These are phyloP conservation scores for Molossus molossus DNA, from an alignment of 2,797 vertebrate genomes.

Conservation along the genomic window DNA sequence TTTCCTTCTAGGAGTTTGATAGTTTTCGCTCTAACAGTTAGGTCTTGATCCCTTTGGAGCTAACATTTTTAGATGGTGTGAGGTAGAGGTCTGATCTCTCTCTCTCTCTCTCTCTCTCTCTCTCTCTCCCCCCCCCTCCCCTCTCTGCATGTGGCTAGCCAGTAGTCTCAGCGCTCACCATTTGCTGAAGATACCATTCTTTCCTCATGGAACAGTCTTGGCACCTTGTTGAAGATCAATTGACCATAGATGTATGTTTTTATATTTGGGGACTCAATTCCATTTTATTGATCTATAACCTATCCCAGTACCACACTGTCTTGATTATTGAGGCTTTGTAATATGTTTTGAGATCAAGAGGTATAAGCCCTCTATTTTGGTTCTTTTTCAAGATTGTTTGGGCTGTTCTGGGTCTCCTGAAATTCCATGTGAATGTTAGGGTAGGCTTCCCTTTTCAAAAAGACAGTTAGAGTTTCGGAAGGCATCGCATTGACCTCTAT, in stretches of 20 bases:
- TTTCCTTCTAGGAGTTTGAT: neutral
- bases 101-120: neutral
- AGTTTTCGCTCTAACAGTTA: neutral
- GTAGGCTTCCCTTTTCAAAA: neutral
- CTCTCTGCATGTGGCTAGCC: neutral
- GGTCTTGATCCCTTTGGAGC: neutral
- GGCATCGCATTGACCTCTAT: neutral
- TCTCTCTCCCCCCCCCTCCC: neutral
- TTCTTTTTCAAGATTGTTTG: neutral
- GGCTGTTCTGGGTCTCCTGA: neutral
- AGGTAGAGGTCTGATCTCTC: neutral
- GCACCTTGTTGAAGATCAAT: neutral
- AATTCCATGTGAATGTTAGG: neutral
- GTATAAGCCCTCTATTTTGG: neutral
- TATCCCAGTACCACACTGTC: neutral
- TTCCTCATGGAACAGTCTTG: neutral
- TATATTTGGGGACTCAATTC: neutral
- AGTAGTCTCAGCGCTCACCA: neutral
- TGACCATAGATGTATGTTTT: neutral
- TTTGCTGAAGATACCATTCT: neutral
- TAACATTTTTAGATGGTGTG: neutral
- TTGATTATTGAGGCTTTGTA: neutral
- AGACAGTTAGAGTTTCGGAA: neutral
- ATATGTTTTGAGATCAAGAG: neutral
- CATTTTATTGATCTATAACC: neutral